Conservation (phyloP, 2,888 invertebrate genomes). For the Unio delphinus region DNA sequence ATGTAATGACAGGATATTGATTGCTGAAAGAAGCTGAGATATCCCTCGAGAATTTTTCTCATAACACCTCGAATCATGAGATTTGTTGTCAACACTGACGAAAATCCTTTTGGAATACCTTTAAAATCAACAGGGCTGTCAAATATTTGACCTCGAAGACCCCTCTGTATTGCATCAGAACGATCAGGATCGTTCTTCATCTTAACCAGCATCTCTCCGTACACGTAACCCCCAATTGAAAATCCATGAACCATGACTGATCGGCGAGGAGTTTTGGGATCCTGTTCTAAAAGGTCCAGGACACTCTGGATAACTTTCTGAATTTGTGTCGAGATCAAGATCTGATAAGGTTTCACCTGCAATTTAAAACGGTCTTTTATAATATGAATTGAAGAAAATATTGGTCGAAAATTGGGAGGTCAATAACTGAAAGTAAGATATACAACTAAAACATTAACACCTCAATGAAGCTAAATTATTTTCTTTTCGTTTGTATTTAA, state of each 20-base stretch:
- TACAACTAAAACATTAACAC: too few species aligned
- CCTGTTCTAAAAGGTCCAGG: slow-evolving; percentile 81
- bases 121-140: slow-evolving; percentile 82
- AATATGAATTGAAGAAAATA: too few species aligned
- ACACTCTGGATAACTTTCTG: slow-evolving; percentile 84
- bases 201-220: slow-evolving; percentile 83
- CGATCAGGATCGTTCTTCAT: slow-evolving; percentile 75
- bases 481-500: too few species aligned
- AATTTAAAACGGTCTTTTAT: slow-evolving; percentile 62
- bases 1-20: slow-evolving; percentile 89
- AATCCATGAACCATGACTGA: slow-evolving; percentile 89
- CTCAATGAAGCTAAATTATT: too few species aligned
- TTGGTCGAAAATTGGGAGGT: too few species aligned
- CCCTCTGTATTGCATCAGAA: slow-evolving; percentile 70
- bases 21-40: slow-evolving; percentile 83
- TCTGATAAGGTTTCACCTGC: slow-evolving; percentile 85
- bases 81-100: slow-evolving; percentile 74
- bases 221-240: slow-evolving; percentile 90
- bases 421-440: too few species aligned
- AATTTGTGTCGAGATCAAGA: slow-evolving; percentile 81
- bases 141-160: slow-evolving; percentile 86
- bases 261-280: slow-evolving; percentile 74
- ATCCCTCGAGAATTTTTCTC: slow-evolving; percentile 73
- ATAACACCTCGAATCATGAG: slow-evolving; percentile 72
- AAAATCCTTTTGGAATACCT: slow-evolving; percentile 75